Conservation (phyloP, 2,797 vertebrate genomes). For the Pseudocheirus occidentalis region DNA sequence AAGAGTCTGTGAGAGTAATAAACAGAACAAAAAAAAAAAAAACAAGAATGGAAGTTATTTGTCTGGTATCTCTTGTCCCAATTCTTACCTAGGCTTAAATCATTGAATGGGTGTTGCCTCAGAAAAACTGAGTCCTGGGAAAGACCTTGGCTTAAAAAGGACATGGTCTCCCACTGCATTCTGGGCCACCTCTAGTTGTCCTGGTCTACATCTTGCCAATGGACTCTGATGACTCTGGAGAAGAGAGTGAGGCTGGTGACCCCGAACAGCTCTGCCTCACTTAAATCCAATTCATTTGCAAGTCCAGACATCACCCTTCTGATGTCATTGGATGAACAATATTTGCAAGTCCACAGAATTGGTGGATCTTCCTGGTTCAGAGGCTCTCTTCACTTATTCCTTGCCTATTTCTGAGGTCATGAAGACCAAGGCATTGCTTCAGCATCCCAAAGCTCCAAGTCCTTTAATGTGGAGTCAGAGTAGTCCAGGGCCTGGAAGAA, state of each 20-base stretch:
- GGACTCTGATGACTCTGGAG: background rate
- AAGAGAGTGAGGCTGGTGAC: background rate
- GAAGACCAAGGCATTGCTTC: background rate
- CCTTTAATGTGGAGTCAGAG: background rate
- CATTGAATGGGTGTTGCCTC: background rate
- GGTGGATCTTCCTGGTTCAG: background rate
- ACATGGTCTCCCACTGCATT: background rate
- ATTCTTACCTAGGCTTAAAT: background rate
- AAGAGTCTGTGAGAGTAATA: background rate
- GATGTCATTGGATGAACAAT: background rate
- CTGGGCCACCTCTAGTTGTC: background rate
- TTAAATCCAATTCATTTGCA: background rate
- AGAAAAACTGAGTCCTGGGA: background rate
- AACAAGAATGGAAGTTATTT: background rate
- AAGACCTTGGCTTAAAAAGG: background rate
- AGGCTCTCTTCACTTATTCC: background rate
- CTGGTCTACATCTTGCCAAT: background rate
- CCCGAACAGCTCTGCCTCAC: background rate
- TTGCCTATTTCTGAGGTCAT: background rate
- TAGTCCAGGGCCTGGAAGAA: background rate
- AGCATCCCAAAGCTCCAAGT: background rate
- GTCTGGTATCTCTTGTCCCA: background rate
- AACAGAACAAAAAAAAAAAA: background rate
- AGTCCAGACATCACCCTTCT: background rate
- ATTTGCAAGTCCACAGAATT: background rate